Percentiles rank a stretch among this genome's conserved stretches.
phyloP scores from a whole-genome alignment of 1,140 invertebrate species.

The Dendroctonus valens region DNA sequence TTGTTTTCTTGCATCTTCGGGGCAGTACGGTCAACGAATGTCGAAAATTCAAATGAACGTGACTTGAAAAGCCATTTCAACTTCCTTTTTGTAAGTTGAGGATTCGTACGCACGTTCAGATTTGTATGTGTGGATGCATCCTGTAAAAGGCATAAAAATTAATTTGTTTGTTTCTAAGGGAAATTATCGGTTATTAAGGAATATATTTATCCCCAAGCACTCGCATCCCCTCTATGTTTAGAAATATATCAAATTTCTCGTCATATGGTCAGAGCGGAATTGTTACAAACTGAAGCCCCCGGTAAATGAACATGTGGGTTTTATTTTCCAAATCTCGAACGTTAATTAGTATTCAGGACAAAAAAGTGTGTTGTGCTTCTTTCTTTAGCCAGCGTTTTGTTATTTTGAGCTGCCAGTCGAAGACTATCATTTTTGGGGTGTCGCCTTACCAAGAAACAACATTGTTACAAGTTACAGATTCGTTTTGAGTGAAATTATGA shows the following conservation, averaged over 20 bases:
- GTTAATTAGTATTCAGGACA: conserved; percentile 9
- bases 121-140: conserved; percentile 20
- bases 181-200: no score
- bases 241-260: no score
- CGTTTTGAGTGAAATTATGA: no score
- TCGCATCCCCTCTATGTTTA: no score
- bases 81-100: conserved; percentile 24
- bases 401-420: no score
- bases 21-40: conserved; percentile 22
- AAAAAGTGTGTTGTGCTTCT: not conserved
- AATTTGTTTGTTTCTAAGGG: conserved; percentile 1
- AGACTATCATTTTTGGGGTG: no score
- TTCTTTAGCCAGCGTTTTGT: no score
- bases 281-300: no score
- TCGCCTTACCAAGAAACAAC: no score
- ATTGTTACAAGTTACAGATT: no score
- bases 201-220: no score
- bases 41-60: conserved; percentile 31
- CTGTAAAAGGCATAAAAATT: conserved; percentile 25
- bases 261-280: no score
- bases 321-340: conserved; percentile 16
- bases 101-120: conserved; percentile 19
- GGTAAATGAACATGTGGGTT: conserved; percentile 8
- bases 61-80: conserved; percentile 31
- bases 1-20: conserved; percentile 22